phyloP scores from a whole-genome alignment of 2,888 invertebrate species.

The Camptogramma bilineatum region DNA sequence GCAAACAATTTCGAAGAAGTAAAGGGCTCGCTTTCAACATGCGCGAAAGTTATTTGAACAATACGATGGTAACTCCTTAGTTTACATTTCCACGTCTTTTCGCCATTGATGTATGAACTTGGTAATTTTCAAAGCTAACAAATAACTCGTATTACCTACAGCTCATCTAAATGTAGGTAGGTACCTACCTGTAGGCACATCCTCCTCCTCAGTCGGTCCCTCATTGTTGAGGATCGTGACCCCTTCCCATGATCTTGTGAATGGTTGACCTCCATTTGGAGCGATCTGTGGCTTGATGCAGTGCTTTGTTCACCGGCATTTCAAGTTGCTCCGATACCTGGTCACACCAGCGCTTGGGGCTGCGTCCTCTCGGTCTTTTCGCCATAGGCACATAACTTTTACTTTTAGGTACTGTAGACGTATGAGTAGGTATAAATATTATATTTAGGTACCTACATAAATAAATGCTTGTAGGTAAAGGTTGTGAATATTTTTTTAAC shows the following conservation, averaged over 20 bases:
- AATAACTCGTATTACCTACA: conserved; percentile 49
- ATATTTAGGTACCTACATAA: conserved; percentile 26
- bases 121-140: conserved; percentile 58
- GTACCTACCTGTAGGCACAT: conserved; percentile 30
- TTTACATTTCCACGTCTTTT: conserved; percentile 33
- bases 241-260: too few relatives aligned
- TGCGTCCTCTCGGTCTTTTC: too few relatives aligned
- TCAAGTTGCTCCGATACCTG: too few relatives aligned
- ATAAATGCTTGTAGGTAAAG: conserved; percentile 14
- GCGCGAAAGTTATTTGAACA: conserved; percentile 53
- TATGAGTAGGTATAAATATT: conserved; percentile 20
- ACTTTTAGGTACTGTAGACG: conserved; percentile 37
- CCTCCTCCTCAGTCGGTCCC: too few relatives aligned
- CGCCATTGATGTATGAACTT: conserved; percentile 38
- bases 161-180: conserved; percentile 23
- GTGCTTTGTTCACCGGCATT: too few relatives aligned
- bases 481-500: conserved; percentile 24
- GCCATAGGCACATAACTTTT: conserved; percentile 47
- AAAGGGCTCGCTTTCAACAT: conserved; percentile 51
- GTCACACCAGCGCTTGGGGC: too few relatives aligned
- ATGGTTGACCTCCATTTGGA: too few relatives aligned
- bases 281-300: too few relatives aligned
- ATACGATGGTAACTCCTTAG: conserved; percentile 35
- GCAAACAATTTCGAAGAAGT: conserved; percentile 42
- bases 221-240: too few relatives aligned